Percentiles rank a stretch among this genome's conserved stretches.
These are phyloP conservation scores for Altica lythri DNA, from an alignment of 2,888 invertebrate genomes.

Conservation along the genomic window DNA sequence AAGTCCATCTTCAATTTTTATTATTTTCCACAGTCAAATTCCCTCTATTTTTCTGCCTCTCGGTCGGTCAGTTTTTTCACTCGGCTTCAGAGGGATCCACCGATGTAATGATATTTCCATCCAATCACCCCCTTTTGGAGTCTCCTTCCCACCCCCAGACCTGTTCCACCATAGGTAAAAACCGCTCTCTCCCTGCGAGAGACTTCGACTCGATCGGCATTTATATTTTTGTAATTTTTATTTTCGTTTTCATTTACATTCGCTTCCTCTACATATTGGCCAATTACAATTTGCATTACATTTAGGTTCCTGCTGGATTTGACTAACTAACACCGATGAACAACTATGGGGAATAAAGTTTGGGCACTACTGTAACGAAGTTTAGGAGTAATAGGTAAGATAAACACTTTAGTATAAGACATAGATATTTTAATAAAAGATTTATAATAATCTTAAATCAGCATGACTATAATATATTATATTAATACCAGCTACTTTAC, in stretches of 20 bases:
- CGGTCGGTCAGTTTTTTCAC: constrained; percentile 55
- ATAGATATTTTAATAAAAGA: too few relatives aligned
- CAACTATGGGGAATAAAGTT: too few relatives aligned
- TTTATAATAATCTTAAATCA: too few relatives aligned
- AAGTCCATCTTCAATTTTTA: constrained; percentile 60
- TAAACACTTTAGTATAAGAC: too few relatives aligned
- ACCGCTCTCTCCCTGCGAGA: constrained; percentile 38
- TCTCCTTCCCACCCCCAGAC: constrained; percentile 45
- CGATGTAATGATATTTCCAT: constrained; percentile 59
- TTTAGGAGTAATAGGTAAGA: too few relatives aligned
- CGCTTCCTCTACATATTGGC: constrained; percentile 42
- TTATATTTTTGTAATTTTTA: constrained; percentile 44
- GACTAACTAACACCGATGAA: too few relatives aligned
- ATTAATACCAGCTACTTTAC: too few relatives aligned
- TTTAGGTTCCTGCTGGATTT: too few relatives aligned
- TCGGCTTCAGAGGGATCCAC: constrained; percentile 55
- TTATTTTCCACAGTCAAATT: constrained; percentile 60
- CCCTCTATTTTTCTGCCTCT: constrained; percentile 60
- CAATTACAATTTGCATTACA: constrained; percentile 42
- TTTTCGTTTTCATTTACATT: constrained; percentile 41
- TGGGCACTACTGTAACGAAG: too few relatives aligned
- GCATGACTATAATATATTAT: too few relatives aligned
- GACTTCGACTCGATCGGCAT: constrained; percentile 47
- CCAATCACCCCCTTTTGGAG: constrained; percentile 53
- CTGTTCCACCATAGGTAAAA: constrained; percentile 25